phyloP scores from a whole-genome alignment of 2,113 vertebrate species.

The Ochotona curzoniae region DNA sequence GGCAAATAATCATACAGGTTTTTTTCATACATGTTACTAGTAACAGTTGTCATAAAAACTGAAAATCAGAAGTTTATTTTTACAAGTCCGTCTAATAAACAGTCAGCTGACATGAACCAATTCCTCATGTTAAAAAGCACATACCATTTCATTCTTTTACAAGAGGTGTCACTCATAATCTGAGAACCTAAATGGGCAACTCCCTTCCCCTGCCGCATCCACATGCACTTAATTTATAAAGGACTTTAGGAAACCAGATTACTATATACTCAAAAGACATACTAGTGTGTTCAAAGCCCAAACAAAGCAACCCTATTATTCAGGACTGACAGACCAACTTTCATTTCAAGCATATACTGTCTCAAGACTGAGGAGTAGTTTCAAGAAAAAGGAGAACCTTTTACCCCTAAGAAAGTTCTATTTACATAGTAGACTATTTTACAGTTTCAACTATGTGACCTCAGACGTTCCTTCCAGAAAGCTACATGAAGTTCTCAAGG shows the following conservation, averaged over 20 bases:
- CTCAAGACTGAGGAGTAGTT: background rate
- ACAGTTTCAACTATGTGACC: background rate
- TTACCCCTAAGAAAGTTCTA: background rate
- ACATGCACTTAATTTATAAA: background rate
- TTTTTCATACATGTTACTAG: conserved; percentile 12
- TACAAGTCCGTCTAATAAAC: background rate
- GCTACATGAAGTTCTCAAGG: background rate
- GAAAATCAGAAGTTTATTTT: conserved; percentile 13
- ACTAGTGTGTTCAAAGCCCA: background rate
- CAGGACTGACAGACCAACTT: background rate
- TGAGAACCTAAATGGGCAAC: background rate
- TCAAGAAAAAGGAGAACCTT: background rate
- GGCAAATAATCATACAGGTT: background rate
- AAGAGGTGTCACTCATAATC: background rate
- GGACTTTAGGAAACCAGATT: conserved; percentile 12
- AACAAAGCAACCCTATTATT: conserved; percentile 47
- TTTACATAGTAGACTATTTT: conserved; percentile 20
- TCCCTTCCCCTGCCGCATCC: background rate
- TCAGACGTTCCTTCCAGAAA: background rate
- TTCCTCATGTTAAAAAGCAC: background rate
- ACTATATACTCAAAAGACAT: background rate
- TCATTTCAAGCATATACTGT: background rate
- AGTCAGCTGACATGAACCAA: background rate
- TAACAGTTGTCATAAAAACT: conserved; percentile 24
- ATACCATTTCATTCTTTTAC: background rate